Base-by-base conservation (phyloP, 2,113 vertebrate species). In the Hystrix brachyura region DNA sequence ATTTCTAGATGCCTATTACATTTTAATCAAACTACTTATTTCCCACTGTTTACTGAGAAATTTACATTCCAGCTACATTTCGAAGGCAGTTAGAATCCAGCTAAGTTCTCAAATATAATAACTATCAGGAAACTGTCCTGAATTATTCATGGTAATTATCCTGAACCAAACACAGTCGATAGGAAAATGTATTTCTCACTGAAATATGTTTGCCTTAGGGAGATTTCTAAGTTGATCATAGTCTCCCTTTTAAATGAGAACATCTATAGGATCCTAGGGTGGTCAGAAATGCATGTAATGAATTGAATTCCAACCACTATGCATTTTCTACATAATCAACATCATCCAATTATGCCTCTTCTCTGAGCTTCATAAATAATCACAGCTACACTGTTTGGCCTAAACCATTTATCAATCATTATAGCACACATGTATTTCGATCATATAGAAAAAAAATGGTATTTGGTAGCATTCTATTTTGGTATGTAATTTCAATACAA, bases 91-190 rank as follows among this genome's bases (percentile, higher is more conserved):
- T 98, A 98, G 97, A 97, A 98, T 97, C 98, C 98, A 98, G 97
- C 98, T 98, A 97, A 98, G 96, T 96, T 97, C 97, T 98, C 97
- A 98, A 97, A 98, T 98, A 97, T 97, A 98, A 98, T 98, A 99
- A 98, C 97, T 97, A 98, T 98, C 97, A 97, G 96, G 95, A 99
- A 98, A 99, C 98, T 97, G 96, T 97, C 90, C 97, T 98, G 98
- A 98, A 99, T 99, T 98, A 99, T 98, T 98, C 98, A 99, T 98
- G 98, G 96, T 98, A 98, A 98, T 99, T 99, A 98, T 94, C 87
- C 98, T 96, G 96, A 98, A 97, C 97, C 97, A 98, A 99, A 98
- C 97, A 98, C 90, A 90, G 90, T 18, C 57, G 97, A 93, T 97
- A 96, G 96, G 87, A 98, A 98, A 98, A 98, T 90, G 69, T 94